These are phyloP conservation scores for Pyralis farinalis DNA, from an alignment of 2,888 invertebrate species.

Conservation along the genomic window DNA sequence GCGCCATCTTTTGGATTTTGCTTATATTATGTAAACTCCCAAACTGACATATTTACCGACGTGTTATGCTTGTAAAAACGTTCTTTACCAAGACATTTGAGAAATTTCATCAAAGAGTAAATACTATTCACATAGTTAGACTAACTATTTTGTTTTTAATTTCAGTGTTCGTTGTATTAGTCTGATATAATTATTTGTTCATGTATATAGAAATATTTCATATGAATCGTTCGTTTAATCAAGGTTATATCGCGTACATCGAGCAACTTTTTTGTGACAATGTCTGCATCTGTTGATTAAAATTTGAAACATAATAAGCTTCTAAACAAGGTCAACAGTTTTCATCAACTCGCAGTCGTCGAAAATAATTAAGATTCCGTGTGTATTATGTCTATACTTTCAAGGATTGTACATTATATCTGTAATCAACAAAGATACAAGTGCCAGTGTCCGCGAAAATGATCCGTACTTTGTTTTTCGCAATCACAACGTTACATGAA, in stretches of 20 bases:
- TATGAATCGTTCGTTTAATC: no score
- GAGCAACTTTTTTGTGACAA: conserved; percentile 74
- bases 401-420: conserved; percentile 49
- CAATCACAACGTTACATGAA: conserved; percentile 82
- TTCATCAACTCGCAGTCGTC: conserved; percentile 73
- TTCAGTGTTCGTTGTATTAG: not conserved
- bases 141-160: not conserved
- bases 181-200: not conserved
- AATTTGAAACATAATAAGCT: conserved; percentile 80
- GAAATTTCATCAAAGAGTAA: no score
- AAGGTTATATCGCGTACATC: conserved; percentile 10
- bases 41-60: conserved; percentile 31
- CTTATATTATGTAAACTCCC: conserved; percentile 18
- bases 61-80: conserved; percentile 43
- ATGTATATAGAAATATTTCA: conserved; percentile 1
- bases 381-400: conserved; percentile 60
- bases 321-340: conserved; percentile 82
- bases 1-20: conserved; percentile 53
- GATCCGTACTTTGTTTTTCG: conserved; percentile 79
- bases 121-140: not conserved
- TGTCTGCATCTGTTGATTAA: conserved; percentile 81
- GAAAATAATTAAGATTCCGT: conserved; percentile 72
- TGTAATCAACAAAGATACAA: conserved; percentile 54
- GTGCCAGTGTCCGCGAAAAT: conserved; percentile 75
- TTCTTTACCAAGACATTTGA: conserved; percentile 15